These are phyloP conservation scores for Ectemnius continuus DNA, from an alignment of 2,888 invertebrate species.

Conservation along the genomic window DNA sequence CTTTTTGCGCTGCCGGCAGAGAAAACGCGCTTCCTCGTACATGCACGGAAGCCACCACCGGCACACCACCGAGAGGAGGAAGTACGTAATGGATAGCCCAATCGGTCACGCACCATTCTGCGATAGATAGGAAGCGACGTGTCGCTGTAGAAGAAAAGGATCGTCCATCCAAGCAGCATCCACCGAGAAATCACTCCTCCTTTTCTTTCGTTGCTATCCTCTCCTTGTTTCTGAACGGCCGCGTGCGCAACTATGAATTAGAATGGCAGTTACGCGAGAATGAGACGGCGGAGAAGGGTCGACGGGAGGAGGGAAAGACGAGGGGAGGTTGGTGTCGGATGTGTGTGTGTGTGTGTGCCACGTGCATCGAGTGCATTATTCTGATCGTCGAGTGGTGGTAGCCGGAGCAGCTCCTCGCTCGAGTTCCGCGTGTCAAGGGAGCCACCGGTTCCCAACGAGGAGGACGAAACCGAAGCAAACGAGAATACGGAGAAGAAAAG, in stretches of 20 bases:
- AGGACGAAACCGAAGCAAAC: constrained; percentile 14
- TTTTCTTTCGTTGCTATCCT: too few species aligned
- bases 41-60: background rate
- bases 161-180: background rate
- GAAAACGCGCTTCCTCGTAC: constrained; percentile 30
- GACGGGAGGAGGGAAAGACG: constrained; percentile 3
- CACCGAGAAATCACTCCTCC: too few species aligned
- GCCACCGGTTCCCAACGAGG: constrained; percentile 20
- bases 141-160: constrained; percentile 9
- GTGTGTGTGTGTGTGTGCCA: constrained; percentile 50
- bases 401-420: constrained; percentile 26
- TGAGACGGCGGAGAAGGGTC: constrained; percentile 10
- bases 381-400: constrained; percentile 65
- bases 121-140: constrained; percentile 15
- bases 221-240: background rate
- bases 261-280: constrained; percentile 35
- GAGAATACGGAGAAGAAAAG: constrained; percentile 28
- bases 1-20: background rate
- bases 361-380: constrained; percentile 71
- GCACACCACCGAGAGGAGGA: constrained; percentile 20
- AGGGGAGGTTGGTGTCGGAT: constrained; percentile 18
- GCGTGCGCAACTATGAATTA: constrained; percentile 38
- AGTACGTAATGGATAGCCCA: constrained; percentile 28
- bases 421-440: constrained; percentile 20
- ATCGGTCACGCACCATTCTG: constrained; percentile 34